Conservation (phyloP, 2,888 invertebrate species). For the Deroplatys truncata region DNA sequence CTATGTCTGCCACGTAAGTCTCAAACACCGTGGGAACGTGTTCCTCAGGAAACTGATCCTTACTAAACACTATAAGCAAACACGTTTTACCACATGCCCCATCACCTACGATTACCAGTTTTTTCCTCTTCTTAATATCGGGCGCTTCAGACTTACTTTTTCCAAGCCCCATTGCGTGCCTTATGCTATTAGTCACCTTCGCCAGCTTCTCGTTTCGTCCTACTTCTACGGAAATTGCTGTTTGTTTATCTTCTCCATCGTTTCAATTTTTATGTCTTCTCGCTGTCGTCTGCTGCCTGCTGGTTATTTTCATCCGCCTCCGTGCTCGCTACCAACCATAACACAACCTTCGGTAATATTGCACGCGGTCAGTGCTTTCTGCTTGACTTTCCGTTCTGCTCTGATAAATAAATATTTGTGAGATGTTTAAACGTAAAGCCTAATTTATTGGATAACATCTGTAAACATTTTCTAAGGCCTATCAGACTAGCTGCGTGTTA, state of each 20-base stretch:
- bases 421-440: neutral
- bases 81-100: slow-evolving; percentile 99
- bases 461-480: neutral
- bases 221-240: neutral
- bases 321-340: neutral
- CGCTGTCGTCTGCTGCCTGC: neutral
- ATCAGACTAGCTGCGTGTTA: neutral
- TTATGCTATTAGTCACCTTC: neutral
- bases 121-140: slow-evolving; percentile 59
- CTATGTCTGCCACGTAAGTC: slow-evolving; percentile 99
- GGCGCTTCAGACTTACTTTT: neutral
- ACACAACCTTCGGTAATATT: neutral
- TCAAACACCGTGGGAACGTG: slow-evolving; percentile 99
- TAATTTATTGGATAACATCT: neutral
- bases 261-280: neutral
- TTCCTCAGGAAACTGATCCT: slow-evolving; percentile 99
- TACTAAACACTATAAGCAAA: slow-evolving; percentile 96
- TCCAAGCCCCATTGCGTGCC: neutral
- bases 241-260: neutral
- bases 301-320: neutral
- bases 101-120: slow-evolving; percentile 96
- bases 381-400: neutral
- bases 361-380: neutral
- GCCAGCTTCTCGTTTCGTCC: neutral
- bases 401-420: neutral